Percentiles rank a stretch among this genome's conserved stretches.
Conservation (phyloP, 2,888 invertebrate species). For the Plagiodera versicolora region DNA sequence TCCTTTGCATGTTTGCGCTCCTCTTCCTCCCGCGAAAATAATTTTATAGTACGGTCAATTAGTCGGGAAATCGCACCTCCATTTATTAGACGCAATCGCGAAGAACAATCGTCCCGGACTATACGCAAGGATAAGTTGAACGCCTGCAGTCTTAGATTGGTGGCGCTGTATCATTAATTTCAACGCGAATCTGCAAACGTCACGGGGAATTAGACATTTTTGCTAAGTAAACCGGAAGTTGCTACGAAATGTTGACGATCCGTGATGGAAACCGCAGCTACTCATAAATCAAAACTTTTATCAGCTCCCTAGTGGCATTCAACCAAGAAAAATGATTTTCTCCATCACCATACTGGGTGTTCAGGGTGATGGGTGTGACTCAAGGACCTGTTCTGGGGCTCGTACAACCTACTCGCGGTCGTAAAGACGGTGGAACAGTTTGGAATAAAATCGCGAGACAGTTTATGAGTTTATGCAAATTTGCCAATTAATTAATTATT, state of each 20-base stretch:
- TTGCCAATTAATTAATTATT: slow-evolving; percentile 55
- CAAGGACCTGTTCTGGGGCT: too few relatives aligned
- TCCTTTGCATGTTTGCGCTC: slow-evolving; percentile 39
- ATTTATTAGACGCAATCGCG: too few relatives aligned
- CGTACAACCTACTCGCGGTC: neutral
- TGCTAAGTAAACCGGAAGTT: slow-evolving; percentile 39
- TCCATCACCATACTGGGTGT: neutral
- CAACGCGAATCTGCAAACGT: slow-evolving; percentile 48
- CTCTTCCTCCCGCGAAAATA: slow-evolving; percentile 21
- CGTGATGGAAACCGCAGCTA: slow-evolving; percentile 19
- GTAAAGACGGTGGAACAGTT: slow-evolving; percentile 7
- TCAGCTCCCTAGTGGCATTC: neutral
- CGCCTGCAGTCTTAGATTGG: slow-evolving; percentile 40
- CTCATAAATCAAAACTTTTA: slow-evolving; percentile 25
- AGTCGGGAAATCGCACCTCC: too few relatives aligned
- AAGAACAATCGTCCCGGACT: neutral
- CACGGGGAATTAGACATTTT: slow-evolving; percentile 44
- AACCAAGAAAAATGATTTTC: neutral
- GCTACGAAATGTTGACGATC: slow-evolving; percentile 32
- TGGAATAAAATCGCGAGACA: slow-evolving; percentile 28
- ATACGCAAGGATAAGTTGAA: slow-evolving; percentile 28
- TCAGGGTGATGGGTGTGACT: neutral
- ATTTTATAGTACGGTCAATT: neutral
- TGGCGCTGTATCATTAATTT: slow-evolving; percentile 47
- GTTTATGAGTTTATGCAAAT: slow-evolving; percentile 48